Evolutionary conservation across 2,888 invertebrate genomes (phyloP), one percentile per base, ranked within the genome.

Genomic region (Labia minor): DNA sequence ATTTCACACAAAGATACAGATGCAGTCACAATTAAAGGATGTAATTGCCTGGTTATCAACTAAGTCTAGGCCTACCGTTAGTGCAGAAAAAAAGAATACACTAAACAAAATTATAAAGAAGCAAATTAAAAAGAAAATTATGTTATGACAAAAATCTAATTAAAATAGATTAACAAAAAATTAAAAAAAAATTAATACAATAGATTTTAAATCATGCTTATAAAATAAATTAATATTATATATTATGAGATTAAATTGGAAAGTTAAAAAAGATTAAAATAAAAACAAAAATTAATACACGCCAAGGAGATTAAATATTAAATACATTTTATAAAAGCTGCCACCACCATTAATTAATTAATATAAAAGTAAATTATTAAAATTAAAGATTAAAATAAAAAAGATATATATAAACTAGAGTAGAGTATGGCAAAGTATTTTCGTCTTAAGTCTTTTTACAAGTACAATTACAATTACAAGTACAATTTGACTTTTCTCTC

Each of bases 11-110:
- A 49, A 49, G 49, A 49, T 16, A 49, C 49, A 49, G 49, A 49
- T 49, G 49, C 49, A 49, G 49, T 49, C 49, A 49, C 49, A 49
- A 49, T 49, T 49, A 49, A 49, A 49, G 16, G 49, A 49, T 49
- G 49, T 8, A 49, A 49, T 49, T 49, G 49, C 49, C 49, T 49
- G 49, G 49, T 49, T 49, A 49, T 49, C 49, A 49, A 49, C 49
- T 49, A 49, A 49, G 49, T 8, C 49, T 49, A 49, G 14, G 16
- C 49, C 49, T 49, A 49, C 14, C 49, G 49, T 49, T 49, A 49
- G 49, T 49, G 49, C 49, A 49, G 49, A 49, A 49, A 49, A 49
- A 26, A 49, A 49, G 49, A 49, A 14, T 49, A 49, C 49, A 49
- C 49, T 49, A 49, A 49, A 49, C 49, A 49, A 49, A 49, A 49